Evolutionary conservation across 2,797 vertebrate genomes (phyloP).

Genomic region (Pipistrellus kuhlii): DNA sequence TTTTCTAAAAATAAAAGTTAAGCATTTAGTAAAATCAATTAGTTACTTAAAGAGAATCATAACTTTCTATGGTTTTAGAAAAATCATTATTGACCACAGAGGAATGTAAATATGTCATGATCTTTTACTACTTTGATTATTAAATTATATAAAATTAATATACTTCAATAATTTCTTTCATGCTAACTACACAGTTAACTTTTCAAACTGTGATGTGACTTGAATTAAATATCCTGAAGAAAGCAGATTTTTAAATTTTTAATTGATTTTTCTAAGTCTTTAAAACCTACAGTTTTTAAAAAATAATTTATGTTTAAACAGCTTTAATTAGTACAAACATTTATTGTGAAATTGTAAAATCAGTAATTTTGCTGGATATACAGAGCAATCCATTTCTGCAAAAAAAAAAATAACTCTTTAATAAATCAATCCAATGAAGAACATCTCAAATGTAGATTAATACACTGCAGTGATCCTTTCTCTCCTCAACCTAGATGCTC

Average conservation of each 20-base stretch:
- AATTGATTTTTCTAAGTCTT: conserved; percentile 38
- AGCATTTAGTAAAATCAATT: conserved; percentile 1
- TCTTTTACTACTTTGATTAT: conserved; percentile 35
- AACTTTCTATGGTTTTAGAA: conserved; percentile 1
- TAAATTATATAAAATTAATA: conserved; percentile 27
- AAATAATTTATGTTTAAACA: conserved; percentile 34
- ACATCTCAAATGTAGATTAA: not conserved
- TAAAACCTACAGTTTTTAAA: conserved; percentile 27
- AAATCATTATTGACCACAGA: conserved; percentile 19
- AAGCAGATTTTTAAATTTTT: not conserved
- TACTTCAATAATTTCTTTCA: not conserved
- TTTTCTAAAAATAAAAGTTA: conserved; percentile 10
- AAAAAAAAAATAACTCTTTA: not conserved
- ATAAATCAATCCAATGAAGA: not conserved
- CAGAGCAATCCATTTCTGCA: not conserved
- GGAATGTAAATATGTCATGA: not conserved
- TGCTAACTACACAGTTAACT: not conserved
- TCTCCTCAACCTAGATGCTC: not conserved
- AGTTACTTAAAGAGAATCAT: conserved; percentile 31
- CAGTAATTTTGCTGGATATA: not conserved
- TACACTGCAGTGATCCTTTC: not conserved
- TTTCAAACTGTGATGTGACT: conserved; percentile 11
- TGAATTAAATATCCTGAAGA: conserved; percentile 22
- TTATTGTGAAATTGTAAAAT: conserved; percentile 36
- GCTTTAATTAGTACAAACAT: not conserved